Evolutionary conservation across 2,113 vertebrate species (phyloP).

Genomic region (Rhegmatorhina hoffmannsi): DNA sequence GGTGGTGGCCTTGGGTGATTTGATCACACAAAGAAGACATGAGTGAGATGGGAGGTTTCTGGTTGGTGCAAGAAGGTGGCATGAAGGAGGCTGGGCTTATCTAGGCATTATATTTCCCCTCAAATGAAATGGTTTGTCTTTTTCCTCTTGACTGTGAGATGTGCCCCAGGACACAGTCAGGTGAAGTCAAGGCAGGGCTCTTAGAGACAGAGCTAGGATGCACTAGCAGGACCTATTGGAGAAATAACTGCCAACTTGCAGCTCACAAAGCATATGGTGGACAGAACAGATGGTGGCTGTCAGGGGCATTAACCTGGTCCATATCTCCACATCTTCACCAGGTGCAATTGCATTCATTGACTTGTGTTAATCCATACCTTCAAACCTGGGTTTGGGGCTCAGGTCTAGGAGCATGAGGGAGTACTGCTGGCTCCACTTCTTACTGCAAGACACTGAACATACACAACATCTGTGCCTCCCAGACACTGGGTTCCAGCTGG

Average conservation of each 20-base stretch:
- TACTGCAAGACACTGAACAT: not conserved
- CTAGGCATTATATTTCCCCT: not conserved
- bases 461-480: not conserved
- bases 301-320: not conserved
- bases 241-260: not conserved
- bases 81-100: not conserved
- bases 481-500: not conserved
- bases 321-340: not conserved
- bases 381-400: not conserved
- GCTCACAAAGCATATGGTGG: not conserved
- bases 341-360: not conserved
- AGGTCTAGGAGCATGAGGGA: not conserved
- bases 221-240: not conserved
- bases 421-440: not conserved
- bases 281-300: not conserved
- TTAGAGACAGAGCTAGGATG: not conserved
- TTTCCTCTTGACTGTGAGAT: not conserved
- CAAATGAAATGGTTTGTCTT: not conserved
- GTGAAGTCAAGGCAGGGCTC: not conserved
- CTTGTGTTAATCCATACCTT: not conserved
- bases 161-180: not conserved
- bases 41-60: not conserved
- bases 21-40: not conserved
- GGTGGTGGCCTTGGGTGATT: not conserved
- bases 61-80: not conserved